phyloP scores from a whole-genome alignment of 2,888 invertebrate species.

The Petrophora chlorosata region DNA sequence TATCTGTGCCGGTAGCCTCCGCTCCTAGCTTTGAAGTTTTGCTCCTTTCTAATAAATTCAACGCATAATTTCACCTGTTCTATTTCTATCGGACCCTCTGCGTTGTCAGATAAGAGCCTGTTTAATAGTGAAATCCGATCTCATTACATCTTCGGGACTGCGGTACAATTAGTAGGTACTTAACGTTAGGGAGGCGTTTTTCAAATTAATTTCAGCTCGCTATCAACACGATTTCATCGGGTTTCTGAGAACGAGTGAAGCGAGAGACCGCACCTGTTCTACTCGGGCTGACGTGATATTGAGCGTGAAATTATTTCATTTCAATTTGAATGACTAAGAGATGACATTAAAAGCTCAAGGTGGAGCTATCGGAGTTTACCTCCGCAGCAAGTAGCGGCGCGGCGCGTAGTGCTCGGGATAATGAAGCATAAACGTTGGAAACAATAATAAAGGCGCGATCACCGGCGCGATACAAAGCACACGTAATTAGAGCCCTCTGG shows the following conservation, averaged over 20 bases:
- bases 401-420: not conserved
- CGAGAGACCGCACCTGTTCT: not conserved
- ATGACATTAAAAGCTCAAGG: not conserved
- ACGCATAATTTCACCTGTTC: slow-evolving; percentile 3
- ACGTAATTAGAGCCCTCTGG: slow-evolving; percentile 14
- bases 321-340: not conserved
- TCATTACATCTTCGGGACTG: slow-evolving; percentile 6
- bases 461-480: not conserved
- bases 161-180: slow-evolving; percentile 5
- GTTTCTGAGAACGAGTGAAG: not conserved
- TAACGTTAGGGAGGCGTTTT: not conserved
- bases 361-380: no score
- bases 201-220: slow-evolving; percentile 1
- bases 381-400: no score
- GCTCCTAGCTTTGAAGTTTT: slow-evolving; percentile 3
- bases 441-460: slow-evolving; percentile 26
- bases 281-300: not conserved
- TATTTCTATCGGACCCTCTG: not conserved
- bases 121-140: slow-evolving; percentile 4
- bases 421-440: slow-evolving; percentile 2
- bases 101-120: not conserved
- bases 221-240: not conserved
- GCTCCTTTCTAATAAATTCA: slow-evolving; percentile 6
- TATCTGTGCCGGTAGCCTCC: slow-evolving; percentile 6
- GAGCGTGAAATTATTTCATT: not conserved